Evolutionary conservation across 2,797 vertebrate species (phyloP).

Genomic region (Acestrorhynchus altus): DNA sequence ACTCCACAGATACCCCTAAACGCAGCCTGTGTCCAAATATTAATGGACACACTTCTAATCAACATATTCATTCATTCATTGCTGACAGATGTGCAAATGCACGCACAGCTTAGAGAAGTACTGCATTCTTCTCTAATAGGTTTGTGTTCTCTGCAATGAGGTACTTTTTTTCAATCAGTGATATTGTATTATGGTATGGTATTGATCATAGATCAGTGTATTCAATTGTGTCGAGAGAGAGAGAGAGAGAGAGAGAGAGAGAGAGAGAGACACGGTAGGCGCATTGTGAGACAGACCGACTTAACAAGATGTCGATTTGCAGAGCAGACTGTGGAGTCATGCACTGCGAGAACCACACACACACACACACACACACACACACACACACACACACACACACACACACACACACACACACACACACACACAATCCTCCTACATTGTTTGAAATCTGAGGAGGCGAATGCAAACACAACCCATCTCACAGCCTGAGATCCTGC

Average conservation of each 20-base stretch:
- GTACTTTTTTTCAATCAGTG: no score
- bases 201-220: no score
- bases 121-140: no score
- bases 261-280: not conserved
- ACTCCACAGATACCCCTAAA: no score
- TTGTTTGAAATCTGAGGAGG: not conserved
- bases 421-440: not conserved
- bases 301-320: constrained; percentile 63
- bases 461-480: not conserved
- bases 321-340: constrained; percentile 62
- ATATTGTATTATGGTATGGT: no score
- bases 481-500: not conserved
- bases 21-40: no score
- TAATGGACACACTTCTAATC: no score
- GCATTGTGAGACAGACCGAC: constrained; percentile 61
- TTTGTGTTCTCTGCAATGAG: no score
- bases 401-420: constrained; percentile 4
- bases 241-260: constrained; percentile 4
- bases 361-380: constrained; percentile 14
- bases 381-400: constrained; percentile 8
- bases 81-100: no score
- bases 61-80: no score
- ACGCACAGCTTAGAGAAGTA: no score
- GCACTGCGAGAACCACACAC: constrained; percentile 4
- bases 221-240: no score